Base-by-base conservation (phyloP, 2,113 vertebrate species). In the Sebastes schlegelii region DNA sequence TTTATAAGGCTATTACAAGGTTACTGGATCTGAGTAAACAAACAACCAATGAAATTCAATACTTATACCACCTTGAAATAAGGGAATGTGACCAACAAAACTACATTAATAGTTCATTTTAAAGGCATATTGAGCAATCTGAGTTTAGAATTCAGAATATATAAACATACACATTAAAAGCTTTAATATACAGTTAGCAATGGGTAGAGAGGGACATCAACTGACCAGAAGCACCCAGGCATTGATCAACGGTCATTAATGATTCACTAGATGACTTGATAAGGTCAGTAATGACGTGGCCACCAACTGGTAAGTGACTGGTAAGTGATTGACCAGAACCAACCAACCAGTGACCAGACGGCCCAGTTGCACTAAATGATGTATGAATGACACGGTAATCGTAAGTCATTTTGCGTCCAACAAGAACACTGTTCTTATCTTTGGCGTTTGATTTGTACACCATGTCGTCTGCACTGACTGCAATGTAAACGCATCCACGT, bases 1-100 rank as follows among this genome's bases (percentile, higher is more conserved):
- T 60, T 68, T 64, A 77, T 17, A 3, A 61, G 63, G 21, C 14
- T 13, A 43, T 70, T 58, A 43, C 16, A 70, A 54, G 34, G 4
- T 61, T 26, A 55, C 26, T 43, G 12, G 21, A 42, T 79, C 19
- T 16, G 46, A 63, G 40, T 68, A 57, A 73, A 73, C 73, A 57
- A 68, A 68, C 46, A 2, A 46, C 40, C 34, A 23, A 4, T 60
- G 45, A 2, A 61, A 76, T 73, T 70, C 10, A 62, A 68, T 52
- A 42, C 68, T 40, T 52, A 11, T 60, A 19, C 10, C 34, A 61
- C 54, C n/a, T 57, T 67, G 6, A 51, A 55, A 60, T 23, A 51
- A 1, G 1, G 10, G 21, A 55, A 26, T 57, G 19, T 5, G 2
- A 66, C 34, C 2, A 34, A 52, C 48, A 46, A 21, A 57, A n/a